Evolutionary conservation across 1,140 invertebrate species (phyloP).

Genomic region (Protaetia brevitarsis): DNA sequence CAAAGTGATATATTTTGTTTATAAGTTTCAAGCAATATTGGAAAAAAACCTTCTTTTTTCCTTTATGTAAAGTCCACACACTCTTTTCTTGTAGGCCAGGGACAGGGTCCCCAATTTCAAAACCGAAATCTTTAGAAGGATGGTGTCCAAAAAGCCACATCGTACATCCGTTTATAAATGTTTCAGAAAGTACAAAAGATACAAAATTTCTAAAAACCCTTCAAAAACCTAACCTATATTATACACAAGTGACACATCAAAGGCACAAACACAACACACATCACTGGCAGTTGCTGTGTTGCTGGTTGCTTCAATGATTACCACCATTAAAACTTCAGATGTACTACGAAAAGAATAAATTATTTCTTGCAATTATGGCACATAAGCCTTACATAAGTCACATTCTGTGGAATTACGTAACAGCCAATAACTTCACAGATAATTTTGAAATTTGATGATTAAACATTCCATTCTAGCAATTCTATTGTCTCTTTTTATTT

Average conservation of each 20-base stretch:
- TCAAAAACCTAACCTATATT: slow-evolving; percentile 27
- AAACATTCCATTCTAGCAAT: too few species aligned
- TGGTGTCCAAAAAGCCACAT: slow-evolving; percentile 96
- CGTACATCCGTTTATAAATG: slow-evolving; percentile 59
- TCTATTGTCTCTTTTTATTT: too few species aligned
- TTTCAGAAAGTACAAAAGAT: slow-evolving; percentile 41
- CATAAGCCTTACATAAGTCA: too few species aligned
- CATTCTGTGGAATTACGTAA: too few species aligned
- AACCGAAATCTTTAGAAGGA: slow-evolving; percentile 91
- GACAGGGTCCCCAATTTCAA: slow-evolving; percentile 83
- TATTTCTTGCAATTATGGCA: too few species aligned
- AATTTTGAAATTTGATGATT: too few species aligned
- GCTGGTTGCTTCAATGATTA: background rate
- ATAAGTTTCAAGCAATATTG: slow-evolving; percentile 51
- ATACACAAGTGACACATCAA: too few species aligned
- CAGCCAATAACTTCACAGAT: too few species aligned
- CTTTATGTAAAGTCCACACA: slow-evolving; percentile 88
- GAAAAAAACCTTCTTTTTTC: slow-evolving; percentile 76
- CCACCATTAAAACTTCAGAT: background rate
- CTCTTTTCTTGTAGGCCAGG: slow-evolving; percentile 71
- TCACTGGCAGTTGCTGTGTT: background rate
- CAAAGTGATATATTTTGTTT: background rate
- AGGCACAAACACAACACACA: too few species aligned
- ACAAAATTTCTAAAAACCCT: background rate
- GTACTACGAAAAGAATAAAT: too few species aligned